Percentiles rank a stretch among this genome's conserved stretches.
Evolutionary conservation across 2,797 vertebrate species (phyloP).

Genomic region (Malurus leucopterus): DNA sequence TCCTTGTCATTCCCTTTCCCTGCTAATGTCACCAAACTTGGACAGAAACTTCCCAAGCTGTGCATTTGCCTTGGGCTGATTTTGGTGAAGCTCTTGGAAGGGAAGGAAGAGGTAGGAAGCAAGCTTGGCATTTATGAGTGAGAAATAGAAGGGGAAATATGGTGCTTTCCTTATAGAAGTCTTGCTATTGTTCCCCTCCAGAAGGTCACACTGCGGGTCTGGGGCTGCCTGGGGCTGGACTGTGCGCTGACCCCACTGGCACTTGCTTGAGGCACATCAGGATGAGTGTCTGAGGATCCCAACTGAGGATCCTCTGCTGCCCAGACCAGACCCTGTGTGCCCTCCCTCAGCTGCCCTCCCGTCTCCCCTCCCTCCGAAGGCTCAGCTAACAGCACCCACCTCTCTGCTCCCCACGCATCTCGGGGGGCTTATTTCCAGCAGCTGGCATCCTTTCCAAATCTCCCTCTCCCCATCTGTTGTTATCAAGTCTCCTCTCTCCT

Average conservation of each 20-base stretch:
- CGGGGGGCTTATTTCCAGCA: conserved; percentile 33
- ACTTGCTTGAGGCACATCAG: not conserved
- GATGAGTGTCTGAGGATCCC: not conserved
- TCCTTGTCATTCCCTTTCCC: conserved; percentile 27
- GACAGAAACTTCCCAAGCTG: conserved; percentile 52
- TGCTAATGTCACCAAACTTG: conserved; percentile 46
- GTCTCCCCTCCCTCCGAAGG: not conserved
- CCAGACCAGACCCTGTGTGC: rapidly evolving
- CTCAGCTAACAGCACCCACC: not conserved
- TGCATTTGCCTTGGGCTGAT: conserved; percentile 17
- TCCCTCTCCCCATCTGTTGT: conserved; percentile 45
- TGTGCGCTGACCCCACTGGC: rapidly evolving
- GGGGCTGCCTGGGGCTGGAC: not conserved
- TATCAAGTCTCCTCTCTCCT: conserved; percentile 31
- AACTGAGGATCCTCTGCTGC: not conserved
- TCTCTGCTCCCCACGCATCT: not conserved
- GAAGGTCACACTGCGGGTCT: rapidly evolving
- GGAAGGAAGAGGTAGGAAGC: not conserved
- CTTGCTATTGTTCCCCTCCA: not conserved
- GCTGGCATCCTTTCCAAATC: conserved; percentile 44
- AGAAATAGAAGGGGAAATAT: not conserved
- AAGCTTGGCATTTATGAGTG: not conserved
- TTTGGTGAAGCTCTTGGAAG: not conserved
- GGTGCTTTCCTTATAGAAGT: not conserved
- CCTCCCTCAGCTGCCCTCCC: rapidly evolving